Evolutionary conservation across 2,888 invertebrate genomes (phyloP), one percentile per base, ranked within the genome.

Genomic region (Nomada lathburiana): DNA sequence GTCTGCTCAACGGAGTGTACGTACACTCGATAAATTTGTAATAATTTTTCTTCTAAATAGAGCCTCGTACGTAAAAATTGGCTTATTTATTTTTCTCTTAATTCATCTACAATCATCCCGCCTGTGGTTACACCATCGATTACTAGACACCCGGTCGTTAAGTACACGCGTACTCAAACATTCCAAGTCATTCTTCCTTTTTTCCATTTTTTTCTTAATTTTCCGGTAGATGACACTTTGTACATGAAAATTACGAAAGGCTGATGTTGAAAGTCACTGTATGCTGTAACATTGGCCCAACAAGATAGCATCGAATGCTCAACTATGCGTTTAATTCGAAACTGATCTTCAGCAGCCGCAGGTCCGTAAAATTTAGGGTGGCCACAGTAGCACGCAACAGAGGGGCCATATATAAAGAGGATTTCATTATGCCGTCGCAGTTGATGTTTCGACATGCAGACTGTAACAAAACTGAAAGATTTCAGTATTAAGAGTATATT

Each of bases 291-390:
- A 80, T 65, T 55, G 60, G 50, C 20, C 68, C 20, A 55, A 47
- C 63, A 57, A 80, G 80, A 78, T 80, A 78, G 62, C 68, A 78
- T 77, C 78, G 53, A 55, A 68, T 77, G 78, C 57, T 78, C 93
- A 92, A 92, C 92, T 92, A 93, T 91, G 93, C 93, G 93, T 90
- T 87, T 93, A 93, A 93, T 93, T 93, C 90, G 91, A 90, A 89
- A 78, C 67, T 44, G 71, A 77, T 20, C 67, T 60, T 50, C 80
- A 60, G 88, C 86, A 83, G 80, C 82, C 74, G 82, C 83, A 86
- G 90, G 91, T 92, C 89, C 83, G 88, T 91, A 68, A 77, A 77
- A 67, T 71, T 71, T 67, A n/a, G 77, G 80, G 80, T 71, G 50
- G 42, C 18, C 50, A 60, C 60, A 23, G 73, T 26, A 70, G 59